phyloP scores from a whole-genome alignment of 2,888 invertebrate genomes.

The Eupithecia dodoneata region DNA sequence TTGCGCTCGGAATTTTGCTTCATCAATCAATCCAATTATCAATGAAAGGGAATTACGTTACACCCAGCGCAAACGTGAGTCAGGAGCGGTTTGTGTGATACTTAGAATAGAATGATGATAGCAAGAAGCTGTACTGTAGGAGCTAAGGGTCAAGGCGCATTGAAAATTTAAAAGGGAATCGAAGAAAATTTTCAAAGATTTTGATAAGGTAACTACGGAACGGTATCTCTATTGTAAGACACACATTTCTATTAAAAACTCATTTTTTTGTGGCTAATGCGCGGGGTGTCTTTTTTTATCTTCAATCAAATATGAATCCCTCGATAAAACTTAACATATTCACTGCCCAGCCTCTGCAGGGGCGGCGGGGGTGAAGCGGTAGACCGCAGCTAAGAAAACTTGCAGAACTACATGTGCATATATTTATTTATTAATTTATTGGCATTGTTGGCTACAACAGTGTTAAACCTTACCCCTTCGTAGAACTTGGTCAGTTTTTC shows the following conservation, averaged over 20 bases:
- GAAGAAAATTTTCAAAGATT: background rate
- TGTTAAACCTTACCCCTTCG: slow-evolving; percentile 81
- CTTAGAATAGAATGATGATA: background rate
- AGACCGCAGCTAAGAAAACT: too few species aligned
- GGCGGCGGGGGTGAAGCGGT: too few species aligned
- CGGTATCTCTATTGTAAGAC: background rate
- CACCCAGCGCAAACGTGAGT: background rate
- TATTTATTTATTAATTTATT: too few species aligned
- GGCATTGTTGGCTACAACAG: too few species aligned
- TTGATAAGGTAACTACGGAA: background rate
- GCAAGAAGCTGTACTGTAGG: background rate
- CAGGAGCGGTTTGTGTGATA: background rate
- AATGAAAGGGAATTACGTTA: background rate
- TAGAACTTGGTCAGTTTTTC: slow-evolving; percentile 92
- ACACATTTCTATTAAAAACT: background rate
- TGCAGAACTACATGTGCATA: too few species aligned
- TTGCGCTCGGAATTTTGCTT: background rate
- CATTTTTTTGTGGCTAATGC: background rate
- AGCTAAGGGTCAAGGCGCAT: background rate
- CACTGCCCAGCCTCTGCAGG: too few species aligned
- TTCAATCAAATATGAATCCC: background rate
- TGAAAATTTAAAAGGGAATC: background rate
- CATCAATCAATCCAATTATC: background rate
- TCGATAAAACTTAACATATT: background rate
- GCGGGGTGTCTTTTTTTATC: background rate